Evolutionary conservation across 1,140 invertebrate genomes (phyloP).

Genomic region (Goniozus legneri): DNA sequence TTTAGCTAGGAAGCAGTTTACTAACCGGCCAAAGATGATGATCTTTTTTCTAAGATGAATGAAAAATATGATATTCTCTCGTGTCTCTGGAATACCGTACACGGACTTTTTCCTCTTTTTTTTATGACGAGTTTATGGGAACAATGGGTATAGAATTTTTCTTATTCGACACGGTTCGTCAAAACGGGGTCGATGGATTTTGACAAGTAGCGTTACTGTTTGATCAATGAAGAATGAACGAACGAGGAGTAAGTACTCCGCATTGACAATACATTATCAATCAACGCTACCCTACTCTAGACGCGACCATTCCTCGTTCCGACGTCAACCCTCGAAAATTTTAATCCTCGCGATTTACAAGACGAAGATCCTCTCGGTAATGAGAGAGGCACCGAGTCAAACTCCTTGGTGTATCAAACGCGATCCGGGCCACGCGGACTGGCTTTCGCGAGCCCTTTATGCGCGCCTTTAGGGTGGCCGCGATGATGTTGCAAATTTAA

Average conservation of each 20-base stretch:
- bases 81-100: conserved; percentile 26
- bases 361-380: conserved; percentile 37
- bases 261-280: no score
- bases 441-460: conserved; percentile 38
- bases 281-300: no score
- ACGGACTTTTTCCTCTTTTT: no score
- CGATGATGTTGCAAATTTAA: conserved; percentile 59
- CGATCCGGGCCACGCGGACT: conserved; percentile 17
- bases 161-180: neutral
- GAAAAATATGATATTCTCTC: conserved; percentile 31
- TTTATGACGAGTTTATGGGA: neutral
- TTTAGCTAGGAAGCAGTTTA: conserved; percentile 13
- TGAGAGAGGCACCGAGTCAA: conserved; percentile 42
- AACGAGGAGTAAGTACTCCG: no score
- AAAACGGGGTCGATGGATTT: conserved; percentile 20
- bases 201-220: conserved; percentile 15
- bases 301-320: no score
- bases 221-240: no score
- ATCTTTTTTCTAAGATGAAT: neutral
- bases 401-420: conserved; percentile 34
- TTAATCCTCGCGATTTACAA: conserved; percentile 16
- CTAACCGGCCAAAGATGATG: conserved; percentile 8
- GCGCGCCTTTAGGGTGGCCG: conserved; percentile 44
- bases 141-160: conserved; percentile 12
- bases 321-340: no score